Conservation (phyloP, 2,888 invertebrate species). For the Erebia aethiops region DNA sequence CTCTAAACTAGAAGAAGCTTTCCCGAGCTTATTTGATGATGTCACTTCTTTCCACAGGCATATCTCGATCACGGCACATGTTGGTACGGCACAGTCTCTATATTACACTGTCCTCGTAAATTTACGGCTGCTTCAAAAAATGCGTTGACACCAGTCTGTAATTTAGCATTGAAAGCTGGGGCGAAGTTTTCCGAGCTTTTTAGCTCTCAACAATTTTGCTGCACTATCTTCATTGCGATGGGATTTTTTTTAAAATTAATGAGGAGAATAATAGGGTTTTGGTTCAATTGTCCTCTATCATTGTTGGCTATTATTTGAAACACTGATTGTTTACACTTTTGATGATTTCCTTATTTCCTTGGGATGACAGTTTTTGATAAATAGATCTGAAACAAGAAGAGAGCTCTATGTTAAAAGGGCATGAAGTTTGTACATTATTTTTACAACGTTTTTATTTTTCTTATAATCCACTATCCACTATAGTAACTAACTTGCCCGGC, state of each 20-base stretch:
- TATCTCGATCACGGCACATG: constrained; percentile 91
- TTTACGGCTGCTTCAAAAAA: constrained; percentile 96
- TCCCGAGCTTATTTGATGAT: constrained; percentile 70
- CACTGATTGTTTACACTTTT: neutral
- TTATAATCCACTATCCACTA: no score
- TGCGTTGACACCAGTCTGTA: constrained; percentile 96
- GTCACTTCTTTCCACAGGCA: constrained; percentile 74
- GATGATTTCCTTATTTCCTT: neutral
- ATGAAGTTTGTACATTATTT: neutral
- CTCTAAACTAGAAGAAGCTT: constrained; percentile 54
- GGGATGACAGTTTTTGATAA: constrained; percentile 10
- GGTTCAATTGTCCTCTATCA: constrained; percentile 71
- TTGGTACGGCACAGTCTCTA: constrained; percentile 57
- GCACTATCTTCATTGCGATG: constrained; percentile 35
- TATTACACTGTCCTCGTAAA: constrained; percentile 43
- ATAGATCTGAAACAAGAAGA: constrained; percentile 54
- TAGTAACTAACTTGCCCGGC: no score
- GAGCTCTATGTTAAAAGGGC: constrained; percentile 17
- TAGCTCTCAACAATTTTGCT: constrained; percentile 52
- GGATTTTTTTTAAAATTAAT: constrained; percentile 24
- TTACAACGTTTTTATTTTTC: no score
- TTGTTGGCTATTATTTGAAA: constrained; percentile 29
- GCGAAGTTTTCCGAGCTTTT: constrained; percentile 61
- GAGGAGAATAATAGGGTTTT: constrained; percentile 25
- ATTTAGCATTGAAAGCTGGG: constrained; percentile 89